Base-by-base conservation (phyloP, 1,140 invertebrate genomes). In the Lordiphosa stackelbergi region DNA sequence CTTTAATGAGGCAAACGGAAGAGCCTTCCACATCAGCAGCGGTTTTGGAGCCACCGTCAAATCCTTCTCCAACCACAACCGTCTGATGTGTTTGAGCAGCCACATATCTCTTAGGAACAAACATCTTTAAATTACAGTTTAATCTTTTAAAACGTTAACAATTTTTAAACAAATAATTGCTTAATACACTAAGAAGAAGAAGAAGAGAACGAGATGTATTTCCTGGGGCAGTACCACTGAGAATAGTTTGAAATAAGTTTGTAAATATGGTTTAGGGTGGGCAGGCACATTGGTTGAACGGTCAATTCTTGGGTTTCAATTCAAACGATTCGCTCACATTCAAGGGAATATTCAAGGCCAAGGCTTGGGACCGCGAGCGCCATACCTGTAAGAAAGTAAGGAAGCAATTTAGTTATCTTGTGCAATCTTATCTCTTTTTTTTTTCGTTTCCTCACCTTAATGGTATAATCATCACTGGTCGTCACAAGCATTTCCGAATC, bases 401-500 rank as follows among this genome's bases (percentile, higher is more conserved):
- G 12, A 51, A 24, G 5, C 1, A 24, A 24, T 24, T 24, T 24
- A 5, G 22, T 24, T 24, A 24, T 24, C 22, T 24, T 3, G 5
- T 24, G 22, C 5, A 24, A 24, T 24, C 22, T 24, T 24, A 24
- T 24, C 22, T 5, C 4, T 24, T 24, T 24, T 24, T 2, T 19
- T 19, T 3, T 19, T 19, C n/a, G 10, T 9, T n/a, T 31, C 9
- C 5, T 47, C 16, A 86, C 86, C 68, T 89, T 96, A 37, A 96
- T 92, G 9, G 91, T 93, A 72, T 91, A 91, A 87, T 97, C 95
- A 87, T 97, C 95, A 63, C 95, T 96, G 7, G 94, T 94, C n/a
- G 95, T 95, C 1, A 97, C 92, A 13, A 96, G 88, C 91, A 95
- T 95, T 87, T 95, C 92, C 1, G 93, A 91, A 89, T 96, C 93